Evolutionary conservation across 2,888 invertebrate species (phyloP).

Genomic region (Mechanitis messenoides): DNA sequence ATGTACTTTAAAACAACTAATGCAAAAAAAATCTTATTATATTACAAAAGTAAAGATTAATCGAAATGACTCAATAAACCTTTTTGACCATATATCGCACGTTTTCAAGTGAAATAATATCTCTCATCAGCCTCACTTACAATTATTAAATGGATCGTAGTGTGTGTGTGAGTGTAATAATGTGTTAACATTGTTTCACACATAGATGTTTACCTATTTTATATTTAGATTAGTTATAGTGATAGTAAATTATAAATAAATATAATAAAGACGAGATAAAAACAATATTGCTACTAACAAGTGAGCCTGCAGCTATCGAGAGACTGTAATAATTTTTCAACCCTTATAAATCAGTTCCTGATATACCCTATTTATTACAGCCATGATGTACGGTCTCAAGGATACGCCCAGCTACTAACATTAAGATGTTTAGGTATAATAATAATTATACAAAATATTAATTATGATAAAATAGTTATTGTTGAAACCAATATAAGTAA

Average conservation of each 20-base stretch:
- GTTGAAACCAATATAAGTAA: too few relatives aligned
- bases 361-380: constrained; percentile 63
- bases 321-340: constrained; percentile 49
- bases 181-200: constrained; percentile 32
- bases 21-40: too few relatives aligned
- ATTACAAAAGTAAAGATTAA: too few relatives aligned
- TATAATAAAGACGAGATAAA: too few relatives aligned
- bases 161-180: constrained; percentile 45
- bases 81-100: constrained; percentile 16
- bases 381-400: constrained; percentile 61
- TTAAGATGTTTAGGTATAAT: constrained; percentile 5
- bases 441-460: too few relatives aligned
- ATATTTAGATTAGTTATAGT: constrained; percentile 39
- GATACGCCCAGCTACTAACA: constrained; percentile 46
- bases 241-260: constrained; percentile 21
- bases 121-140: constrained; percentile 67
- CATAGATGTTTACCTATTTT: too few relatives aligned
- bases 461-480: too few relatives aligned
- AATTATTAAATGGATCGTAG: too few relatives aligned
- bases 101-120: constrained; percentile 68
- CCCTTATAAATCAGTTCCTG: constrained; percentile 65
- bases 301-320: constrained; percentile 14
- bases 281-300: neutral
- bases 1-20: too few relatives aligned
- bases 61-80: too few relatives aligned